Evolutionary conservation across 1,140 invertebrate species (phyloP).

Genomic region (Aradophagus sp.): DNA sequence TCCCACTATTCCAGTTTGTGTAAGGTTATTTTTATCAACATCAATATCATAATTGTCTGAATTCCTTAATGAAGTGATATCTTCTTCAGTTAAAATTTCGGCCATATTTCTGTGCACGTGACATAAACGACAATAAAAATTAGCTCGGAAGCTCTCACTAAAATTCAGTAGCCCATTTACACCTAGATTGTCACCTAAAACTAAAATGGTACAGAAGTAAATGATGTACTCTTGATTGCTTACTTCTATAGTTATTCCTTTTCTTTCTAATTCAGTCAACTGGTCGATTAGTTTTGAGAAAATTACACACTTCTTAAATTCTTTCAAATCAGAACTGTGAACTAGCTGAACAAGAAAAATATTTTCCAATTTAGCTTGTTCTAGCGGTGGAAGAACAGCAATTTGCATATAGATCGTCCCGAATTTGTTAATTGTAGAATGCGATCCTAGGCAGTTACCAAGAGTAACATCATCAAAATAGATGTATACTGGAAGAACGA

Average conservation of each 20-base stretch:
- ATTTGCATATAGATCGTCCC: slow-evolving; percentile 5
- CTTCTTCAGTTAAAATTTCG: slow-evolving; percentile 1
- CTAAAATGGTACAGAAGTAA: slow-evolving; percentile 7
- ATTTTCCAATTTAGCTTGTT: slow-evolving; percentile 14
- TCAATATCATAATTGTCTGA: slow-evolving; percentile 8
- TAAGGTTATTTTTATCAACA: background rate
- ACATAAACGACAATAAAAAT: slow-evolving; percentile 15
- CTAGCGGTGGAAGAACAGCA: background rate
- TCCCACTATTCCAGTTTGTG: slow-evolving; percentile 6
- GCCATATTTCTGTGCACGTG: background rate
- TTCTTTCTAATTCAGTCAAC: slow-evolving; percentile 7
- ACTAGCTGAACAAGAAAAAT: slow-evolving; percentile 1
- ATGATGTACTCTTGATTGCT: background rate
- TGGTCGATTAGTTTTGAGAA: slow-evolving; percentile 6
- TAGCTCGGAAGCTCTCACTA: slow-evolving; percentile 6
- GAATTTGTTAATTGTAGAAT: slow-evolving; percentile 6
- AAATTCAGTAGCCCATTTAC: slow-evolving; percentile 11
- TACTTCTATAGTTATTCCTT: slow-evolving; percentile 5
- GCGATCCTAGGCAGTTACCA: slow-evolving; percentile 1
- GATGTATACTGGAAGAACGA: slow-evolving; percentile 22
- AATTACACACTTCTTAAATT: too few species aligned
- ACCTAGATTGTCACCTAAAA: slow-evolving; percentile 15
- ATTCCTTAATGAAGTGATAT: slow-evolving; percentile 4
- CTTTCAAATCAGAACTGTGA: too few species aligned
- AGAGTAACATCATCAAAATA: slow-evolving; percentile 2